phyloP scores from a whole-genome alignment of 2,113 vertebrate genomes.

The Pedetes capensis region DNA sequence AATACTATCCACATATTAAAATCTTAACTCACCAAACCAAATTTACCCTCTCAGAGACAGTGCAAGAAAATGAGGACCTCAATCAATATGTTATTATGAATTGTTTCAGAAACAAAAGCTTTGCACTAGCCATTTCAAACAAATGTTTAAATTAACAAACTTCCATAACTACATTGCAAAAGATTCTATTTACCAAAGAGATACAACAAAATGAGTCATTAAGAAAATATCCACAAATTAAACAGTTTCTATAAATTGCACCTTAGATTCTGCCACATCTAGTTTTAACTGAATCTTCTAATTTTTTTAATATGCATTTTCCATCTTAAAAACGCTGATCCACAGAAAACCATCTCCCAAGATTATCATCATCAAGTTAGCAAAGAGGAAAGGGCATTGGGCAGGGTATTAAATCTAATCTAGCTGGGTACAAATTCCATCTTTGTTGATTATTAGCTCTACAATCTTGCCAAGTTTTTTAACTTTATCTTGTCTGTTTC shows the following conservation, averaged over 20 bases:
- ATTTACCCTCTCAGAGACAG: conserved; percentile 29
- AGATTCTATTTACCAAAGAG: conserved; percentile 27
- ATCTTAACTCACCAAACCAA: conserved; percentile 45
- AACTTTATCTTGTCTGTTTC: conserved; percentile 17
- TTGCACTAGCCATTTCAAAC: conserved; percentile 39
- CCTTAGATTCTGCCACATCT: conserved; percentile 11
- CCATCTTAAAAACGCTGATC: conserved; percentile 52
- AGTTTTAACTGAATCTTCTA: conserved; percentile 61
- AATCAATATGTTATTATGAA: conserved; percentile 39
- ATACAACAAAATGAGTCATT: conserved; percentile 59
- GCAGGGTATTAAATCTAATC: conserved; percentile 48
- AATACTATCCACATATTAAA: conserved; percentile 25
- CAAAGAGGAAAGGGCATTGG: conserved; percentile 20
- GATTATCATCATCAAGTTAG: conserved; percentile 49
- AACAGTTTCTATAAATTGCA: conserved; percentile 53
- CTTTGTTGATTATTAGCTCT: conserved; percentile 1
- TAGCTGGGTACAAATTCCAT: conserved; percentile 6
- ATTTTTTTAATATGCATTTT: conserved; percentile 68
- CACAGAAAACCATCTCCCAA: conserved; percentile 42
- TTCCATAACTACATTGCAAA: neutral
- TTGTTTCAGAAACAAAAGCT: conserved; percentile 58
- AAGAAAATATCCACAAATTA: conserved; percentile 67
- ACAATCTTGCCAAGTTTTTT: conserved; percentile 22
- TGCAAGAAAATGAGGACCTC: conserved; percentile 48
- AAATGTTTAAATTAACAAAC: conserved; percentile 54